These are phyloP conservation scores for Magallana angulata DNA, from an alignment of 1,140 invertebrate species.

Conservation along the genomic window DNA sequence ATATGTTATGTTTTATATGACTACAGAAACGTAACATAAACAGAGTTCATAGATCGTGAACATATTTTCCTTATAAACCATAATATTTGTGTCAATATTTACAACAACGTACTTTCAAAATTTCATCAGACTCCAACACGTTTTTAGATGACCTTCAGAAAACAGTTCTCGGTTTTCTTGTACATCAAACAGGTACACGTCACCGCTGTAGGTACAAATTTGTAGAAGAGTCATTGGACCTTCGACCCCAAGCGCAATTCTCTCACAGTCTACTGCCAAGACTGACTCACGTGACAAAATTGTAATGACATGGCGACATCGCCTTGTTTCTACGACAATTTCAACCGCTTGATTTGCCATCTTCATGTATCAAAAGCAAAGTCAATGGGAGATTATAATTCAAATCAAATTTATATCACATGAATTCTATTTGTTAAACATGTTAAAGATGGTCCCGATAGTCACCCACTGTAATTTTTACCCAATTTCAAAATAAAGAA, in stretches of 20 bases:
- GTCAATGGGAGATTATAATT: no score
- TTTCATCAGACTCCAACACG: constrained; percentile 89
- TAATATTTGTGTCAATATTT: neutral
- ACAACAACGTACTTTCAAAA: constrained; percentile 87
- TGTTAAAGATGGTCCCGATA: no score
- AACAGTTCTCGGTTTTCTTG: constrained; percentile 86
- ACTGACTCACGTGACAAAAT: neutral
- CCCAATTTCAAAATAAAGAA: no score
- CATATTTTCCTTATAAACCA: no score
- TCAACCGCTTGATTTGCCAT: neutral
- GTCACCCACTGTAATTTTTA: no score
- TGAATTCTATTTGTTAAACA: no score
- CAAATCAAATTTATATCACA: no score
- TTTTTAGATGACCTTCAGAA: constrained; percentile 87
- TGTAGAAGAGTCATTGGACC: constrained; percentile 88
- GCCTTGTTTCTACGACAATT: neutral
- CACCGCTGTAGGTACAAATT: constrained; percentile 88
- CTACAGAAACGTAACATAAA: no score
- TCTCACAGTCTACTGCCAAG: constrained; percentile 44
- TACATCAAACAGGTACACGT: constrained; percentile 89
- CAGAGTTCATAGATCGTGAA: no score
- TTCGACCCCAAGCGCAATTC: constrained; percentile 41
- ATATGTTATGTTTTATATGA: no score
- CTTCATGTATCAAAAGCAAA: neutral
- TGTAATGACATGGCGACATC: constrained; percentile 7